Evolutionary conservation across 2,888 invertebrate genomes (phyloP).

Genomic region (Bellardia bayeri): DNA sequence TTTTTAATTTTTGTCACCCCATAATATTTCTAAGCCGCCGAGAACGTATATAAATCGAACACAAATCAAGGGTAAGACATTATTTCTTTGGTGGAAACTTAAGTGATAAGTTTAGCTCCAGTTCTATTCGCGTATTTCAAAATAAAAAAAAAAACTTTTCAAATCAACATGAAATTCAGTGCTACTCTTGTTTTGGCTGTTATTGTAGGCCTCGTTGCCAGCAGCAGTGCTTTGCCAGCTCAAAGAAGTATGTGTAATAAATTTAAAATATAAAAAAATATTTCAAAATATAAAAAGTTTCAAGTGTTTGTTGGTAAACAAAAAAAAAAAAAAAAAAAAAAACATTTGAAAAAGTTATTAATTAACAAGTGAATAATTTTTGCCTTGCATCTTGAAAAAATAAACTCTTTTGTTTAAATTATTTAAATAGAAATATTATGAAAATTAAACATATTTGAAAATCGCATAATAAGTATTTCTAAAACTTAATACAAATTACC

Average conservation of each 20-base stretch:
- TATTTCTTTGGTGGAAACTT: slow-evolving; percentile 85
- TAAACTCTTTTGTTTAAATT: neutral
- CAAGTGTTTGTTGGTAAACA: neutral
- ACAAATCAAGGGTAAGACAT: slow-evolving; percentile 80
- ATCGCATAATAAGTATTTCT: no score
- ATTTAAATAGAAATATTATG: neutral
- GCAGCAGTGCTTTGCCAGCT: slow-evolving; percentile 79
- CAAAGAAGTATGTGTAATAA: slow-evolving; percentile 79
- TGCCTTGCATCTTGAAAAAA: neutral
- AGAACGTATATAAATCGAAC: slow-evolving; percentile 84
- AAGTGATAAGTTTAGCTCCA: slow-evolving; percentile 84
- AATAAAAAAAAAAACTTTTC: slow-evolving; percentile 34
- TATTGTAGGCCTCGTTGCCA: slow-evolving; percentile 79
- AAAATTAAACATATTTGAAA: neutral
- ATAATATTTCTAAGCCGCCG: slow-evolving; percentile 57
- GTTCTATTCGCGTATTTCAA: slow-evolving; percentile 73
- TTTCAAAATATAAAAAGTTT: slow-evolving; percentile 9
- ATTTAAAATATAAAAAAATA: slow-evolving; percentile 28
- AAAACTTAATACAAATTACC: no score
- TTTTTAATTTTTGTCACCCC: slow-evolving; percentile 75
- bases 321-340: neutral
- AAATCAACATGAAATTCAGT: slow-evolving; percentile 79
- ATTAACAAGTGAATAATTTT: slow-evolving; percentile 6
- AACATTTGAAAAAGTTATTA: no score
- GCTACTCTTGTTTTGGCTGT: slow-evolving; percentile 79